These are phyloP conservation scores for Malurus leucopterus DNA, from an alignment of 2,797 vertebrate species.

Conservation along the genomic window DNA sequence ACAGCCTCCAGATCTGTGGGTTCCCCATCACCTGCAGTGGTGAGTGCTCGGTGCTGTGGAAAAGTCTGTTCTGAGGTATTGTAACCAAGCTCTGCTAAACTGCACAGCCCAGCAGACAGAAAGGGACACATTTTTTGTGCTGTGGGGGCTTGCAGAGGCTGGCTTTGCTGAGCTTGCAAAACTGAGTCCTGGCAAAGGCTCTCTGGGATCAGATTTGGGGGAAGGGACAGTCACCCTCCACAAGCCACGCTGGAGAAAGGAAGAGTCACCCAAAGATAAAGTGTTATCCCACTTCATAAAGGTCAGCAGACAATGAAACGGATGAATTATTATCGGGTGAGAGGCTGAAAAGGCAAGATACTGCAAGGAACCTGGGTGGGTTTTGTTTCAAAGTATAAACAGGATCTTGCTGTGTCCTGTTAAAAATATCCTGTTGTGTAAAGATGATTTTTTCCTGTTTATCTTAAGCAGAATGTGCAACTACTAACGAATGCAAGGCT, in stretches of 20 bases:
- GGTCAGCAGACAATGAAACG: constrained; percentile 24
- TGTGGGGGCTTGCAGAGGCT: background rate
- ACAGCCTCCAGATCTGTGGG: background rate
- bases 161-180: background rate
- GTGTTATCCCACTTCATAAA: background rate
- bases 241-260: background rate
- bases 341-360: constrained; percentile 37
- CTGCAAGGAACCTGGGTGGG: constrained; percentile 28
- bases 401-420: constrained; percentile 60
- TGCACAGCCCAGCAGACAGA: background rate
- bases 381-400: constrained; percentile 59
- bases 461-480: constrained; percentile 84
- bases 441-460: constrained; percentile 67
- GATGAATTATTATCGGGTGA: constrained; percentile 52
- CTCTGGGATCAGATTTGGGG: background rate
- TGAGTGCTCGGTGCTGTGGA: background rate
- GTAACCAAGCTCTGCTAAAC: background rate
- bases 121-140: fast-evolving
- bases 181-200: background rate
- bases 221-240: background rate
- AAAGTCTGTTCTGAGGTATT: background rate
- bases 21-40: background rate
- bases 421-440: constrained; percentile 59
- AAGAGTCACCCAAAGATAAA: constrained; percentile 29
- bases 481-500: constrained; percentile 90